Conservation (phyloP, 2,888 invertebrate species). For the Heliconius aoede region DNA sequence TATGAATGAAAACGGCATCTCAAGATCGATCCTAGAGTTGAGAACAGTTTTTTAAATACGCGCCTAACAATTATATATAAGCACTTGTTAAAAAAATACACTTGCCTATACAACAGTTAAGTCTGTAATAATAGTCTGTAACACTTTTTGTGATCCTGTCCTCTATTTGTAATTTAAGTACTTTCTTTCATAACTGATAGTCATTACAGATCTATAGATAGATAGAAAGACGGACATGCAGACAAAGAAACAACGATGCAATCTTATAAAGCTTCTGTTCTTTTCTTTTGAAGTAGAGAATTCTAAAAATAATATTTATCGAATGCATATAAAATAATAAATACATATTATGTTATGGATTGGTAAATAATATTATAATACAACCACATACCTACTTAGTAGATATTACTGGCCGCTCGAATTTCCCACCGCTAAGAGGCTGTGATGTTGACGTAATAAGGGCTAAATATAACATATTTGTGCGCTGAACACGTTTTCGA, state of each 20-base stretch:
- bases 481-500: constrained; percentile 25
- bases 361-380: background rate
- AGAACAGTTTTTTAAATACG: too few species aligned
- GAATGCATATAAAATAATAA: background rate
- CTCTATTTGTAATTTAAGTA: background rate
- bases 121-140: too few species aligned
- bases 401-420: constrained; percentile 17
- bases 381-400: background rate
- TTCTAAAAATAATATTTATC: background rate
- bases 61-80: too few species aligned
- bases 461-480: constrained; percentile 23
- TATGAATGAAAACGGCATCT: too few species aligned
- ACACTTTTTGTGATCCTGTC: background rate
- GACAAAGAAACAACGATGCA: background rate
- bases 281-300: background rate
- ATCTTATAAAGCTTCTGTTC: background rate
- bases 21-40: too few species aligned
- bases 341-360: background rate
- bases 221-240: background rate
- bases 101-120: too few species aligned
- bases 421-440: constrained; percentile 6
- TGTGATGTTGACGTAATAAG: constrained; percentile 10
- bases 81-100: too few species aligned
- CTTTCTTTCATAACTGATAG: background rate
- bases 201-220: background rate